A percentile compares a stretch with the other conserved stretches of the same genome.
phyloP scores from a whole-genome alignment of 2,113 vertebrate species.

The Seriola quinqueradiata region DNA sequence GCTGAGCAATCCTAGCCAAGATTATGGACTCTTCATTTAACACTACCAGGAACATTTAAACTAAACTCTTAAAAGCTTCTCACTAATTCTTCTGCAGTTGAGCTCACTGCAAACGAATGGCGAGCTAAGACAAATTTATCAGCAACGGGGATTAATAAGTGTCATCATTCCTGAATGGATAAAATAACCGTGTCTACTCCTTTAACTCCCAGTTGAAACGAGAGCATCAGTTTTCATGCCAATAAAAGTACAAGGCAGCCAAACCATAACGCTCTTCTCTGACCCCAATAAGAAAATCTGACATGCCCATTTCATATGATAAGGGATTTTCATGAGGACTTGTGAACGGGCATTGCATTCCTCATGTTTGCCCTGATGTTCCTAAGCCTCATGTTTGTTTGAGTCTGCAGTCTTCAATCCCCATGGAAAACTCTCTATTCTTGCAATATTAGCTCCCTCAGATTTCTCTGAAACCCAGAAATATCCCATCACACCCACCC shows the following conservation, averaged over 20 bases:
- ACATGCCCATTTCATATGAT: constrained; percentile 42
- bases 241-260: constrained; percentile 23
- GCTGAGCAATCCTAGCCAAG: constrained; percentile 10
- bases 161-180: constrained; percentile 36
- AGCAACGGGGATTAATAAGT: constrained; percentile 4
- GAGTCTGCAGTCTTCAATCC: constrained; percentile 17
- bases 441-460: constrained; percentile 21
- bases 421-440: constrained; percentile 31
- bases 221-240: constrained; percentile 38
- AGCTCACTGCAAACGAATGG: not conserved
- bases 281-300: constrained; percentile 55
- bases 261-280: constrained; percentile 34
- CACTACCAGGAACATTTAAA: not conserved
- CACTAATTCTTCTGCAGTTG: not conserved
- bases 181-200: constrained; percentile 18
- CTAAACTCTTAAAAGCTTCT: not conserved
- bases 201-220: constrained; percentile 23
- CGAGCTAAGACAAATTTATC: constrained; percentile 15
- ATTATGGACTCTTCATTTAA: not conserved
- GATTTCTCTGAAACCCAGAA: constrained; percentile 15
- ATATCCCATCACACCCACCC: constrained; percentile 1
- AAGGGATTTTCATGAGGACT: constrained; percentile 52
- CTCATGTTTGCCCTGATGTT: constrained; percentile 36
- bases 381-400: constrained; percentile 42
- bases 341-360: constrained; percentile 20